phyloP scores from a whole-genome alignment of 2,113 vertebrate genomes.

The Sander vitreus region DNA sequence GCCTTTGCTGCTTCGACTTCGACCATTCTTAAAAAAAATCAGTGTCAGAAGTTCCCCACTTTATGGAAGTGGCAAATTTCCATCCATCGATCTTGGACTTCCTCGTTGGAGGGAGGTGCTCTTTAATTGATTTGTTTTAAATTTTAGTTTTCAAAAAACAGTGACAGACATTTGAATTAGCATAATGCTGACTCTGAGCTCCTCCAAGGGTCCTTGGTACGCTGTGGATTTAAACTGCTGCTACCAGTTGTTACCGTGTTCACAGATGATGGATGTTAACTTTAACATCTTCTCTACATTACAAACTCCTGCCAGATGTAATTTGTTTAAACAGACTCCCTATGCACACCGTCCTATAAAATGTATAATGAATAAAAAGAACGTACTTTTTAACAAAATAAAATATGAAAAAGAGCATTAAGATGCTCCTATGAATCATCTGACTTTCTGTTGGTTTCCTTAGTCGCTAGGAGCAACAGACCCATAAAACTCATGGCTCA shows the following conservation, averaged over 20 bases:
- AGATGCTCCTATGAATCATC: conserved; percentile 36
- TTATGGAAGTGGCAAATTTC: background rate
- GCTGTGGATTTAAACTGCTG: conserved; percentile 1
- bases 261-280: conserved; percentile 43
- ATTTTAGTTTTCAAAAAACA: background rate
- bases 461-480: background rate
- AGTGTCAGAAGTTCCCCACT: background rate
- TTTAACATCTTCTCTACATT: conserved; percentile 43
- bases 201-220: background rate
- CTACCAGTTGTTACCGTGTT: conserved; percentile 25
- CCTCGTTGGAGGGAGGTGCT: background rate
- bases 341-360: background rate
- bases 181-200: background rate
- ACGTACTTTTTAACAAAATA: background rate
- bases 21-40: background rate
- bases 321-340: conserved; percentile 12
- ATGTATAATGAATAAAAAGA: background rate
- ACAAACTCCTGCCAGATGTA: conserved; percentile 26
- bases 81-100: background rate
- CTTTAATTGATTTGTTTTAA: background rate
- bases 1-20: background rate
- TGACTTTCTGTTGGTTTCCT: conserved; percentile 24
- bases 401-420: background rate
- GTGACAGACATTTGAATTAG: background rate
- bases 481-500: conserved; percentile 17